Base-by-base conservation (phyloP, 92 coral and sea anemone species). In the Siderastrea siderea region DNA sequence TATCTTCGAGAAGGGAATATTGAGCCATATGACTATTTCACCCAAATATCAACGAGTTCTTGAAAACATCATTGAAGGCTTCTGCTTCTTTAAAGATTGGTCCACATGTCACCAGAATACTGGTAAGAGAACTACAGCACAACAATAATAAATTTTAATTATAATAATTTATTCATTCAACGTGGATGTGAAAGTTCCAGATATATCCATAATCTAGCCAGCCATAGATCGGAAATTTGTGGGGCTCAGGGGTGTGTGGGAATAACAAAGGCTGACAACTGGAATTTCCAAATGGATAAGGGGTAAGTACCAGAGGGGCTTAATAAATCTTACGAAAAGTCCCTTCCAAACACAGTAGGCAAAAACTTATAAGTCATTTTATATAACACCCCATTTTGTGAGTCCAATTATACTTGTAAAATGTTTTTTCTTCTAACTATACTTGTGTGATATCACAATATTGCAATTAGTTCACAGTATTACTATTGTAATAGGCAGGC, bases 1-100 rank as follows among this genome's bases (percentile, higher is more conserved):
- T 60, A 84, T 90, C 71, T 90, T 85, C 49, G 87, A 90, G 82
- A 77, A 90, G 19, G 93, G 90, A 3, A 79, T 85, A 47, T 67
- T 90, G 71, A 79, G 80, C 46, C 84, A 81, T 52, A 80, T 68
- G 58, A 86, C 89, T 50, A 55, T 90, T 19, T 61, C 82, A 54
- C 52, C 81, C 46, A 38, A 38, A 58, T 76, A 90, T 53, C 80
- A 77, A 55, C 86, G 74, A 48, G 79, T 77, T 2, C 54, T 90
- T 46, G 57, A 90, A 50, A 90, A 90, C 63, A 80, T 84, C 16
- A 46, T 68, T 71, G 55, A 85, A 47, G 93, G 93, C 61, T 90
- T 90, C 83, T 2, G 46, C 38, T 90, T 90, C 70, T 90, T 80
- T 58, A 83, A 72, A 53, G 81, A 85, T 7, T 90, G 93, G 90